Conservation (phyloP, 1,140 invertebrate genomes). For the Neoseiulus cucumeris region DNA sequence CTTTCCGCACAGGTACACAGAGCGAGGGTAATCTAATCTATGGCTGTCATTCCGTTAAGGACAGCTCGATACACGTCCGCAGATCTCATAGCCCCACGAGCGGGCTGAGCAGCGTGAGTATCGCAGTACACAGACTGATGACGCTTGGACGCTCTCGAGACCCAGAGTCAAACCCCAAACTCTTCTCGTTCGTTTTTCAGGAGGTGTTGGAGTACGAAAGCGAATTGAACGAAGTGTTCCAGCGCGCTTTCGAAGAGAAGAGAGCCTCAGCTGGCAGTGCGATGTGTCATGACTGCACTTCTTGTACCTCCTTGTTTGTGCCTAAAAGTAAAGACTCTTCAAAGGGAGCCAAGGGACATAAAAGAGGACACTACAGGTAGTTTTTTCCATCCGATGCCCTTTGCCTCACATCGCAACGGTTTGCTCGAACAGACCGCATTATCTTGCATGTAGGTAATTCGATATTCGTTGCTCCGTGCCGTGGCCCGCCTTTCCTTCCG, state of each 20-base stretch:
- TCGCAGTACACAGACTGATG: background rate
- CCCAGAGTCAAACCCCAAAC: background rate
- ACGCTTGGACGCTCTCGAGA: background rate
- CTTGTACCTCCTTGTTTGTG: background rate
- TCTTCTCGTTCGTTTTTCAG: background rate
- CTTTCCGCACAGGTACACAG: background rate
- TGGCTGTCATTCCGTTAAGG: background rate
- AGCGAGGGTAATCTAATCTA: conserved; percentile 1
- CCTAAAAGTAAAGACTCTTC: background rate
- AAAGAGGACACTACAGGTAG: background rate
- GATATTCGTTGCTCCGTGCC: no score
- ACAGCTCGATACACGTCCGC: conserved; percentile 3
- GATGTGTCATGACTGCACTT: conserved; percentile 2
- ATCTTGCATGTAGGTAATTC: background rate
- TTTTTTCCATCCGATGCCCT: background rate
- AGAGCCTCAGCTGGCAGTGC: background rate
- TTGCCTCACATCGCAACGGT: background rate
- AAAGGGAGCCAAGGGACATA: background rate
- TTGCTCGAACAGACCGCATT: background rate
- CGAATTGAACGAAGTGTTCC: background rate
- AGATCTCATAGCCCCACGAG: background rate
- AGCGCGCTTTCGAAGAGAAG: background rate
- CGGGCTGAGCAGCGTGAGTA: background rate
- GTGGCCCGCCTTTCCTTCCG: no score
- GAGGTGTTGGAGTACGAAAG: background rate